phyloP scores from a whole-genome alignment of 2,888 invertebrate genomes.

The Prosapia bicincta region DNA sequence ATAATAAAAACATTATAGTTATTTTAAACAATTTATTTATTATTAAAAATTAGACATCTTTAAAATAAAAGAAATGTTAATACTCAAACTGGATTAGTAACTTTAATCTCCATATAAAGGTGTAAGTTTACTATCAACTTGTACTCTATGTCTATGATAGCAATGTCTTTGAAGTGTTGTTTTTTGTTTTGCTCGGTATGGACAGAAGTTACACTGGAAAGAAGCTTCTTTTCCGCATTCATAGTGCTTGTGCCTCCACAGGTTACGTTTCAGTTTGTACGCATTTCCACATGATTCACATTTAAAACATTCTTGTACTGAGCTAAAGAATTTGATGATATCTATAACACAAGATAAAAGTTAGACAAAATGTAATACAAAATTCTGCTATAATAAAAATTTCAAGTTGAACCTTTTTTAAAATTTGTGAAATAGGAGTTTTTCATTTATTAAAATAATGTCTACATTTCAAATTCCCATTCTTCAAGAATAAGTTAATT shows the following conservation, averaged over 20 bases:
- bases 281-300: conserved; percentile 40
- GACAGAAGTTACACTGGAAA: conserved; percentile 46
- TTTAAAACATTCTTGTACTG: neutral
- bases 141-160: neutral
- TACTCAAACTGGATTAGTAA: no score
- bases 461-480: no score
- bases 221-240: conserved; percentile 47
- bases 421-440: no score
- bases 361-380: no score
- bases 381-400: no score
- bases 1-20: no score
- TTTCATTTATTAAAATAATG: no score
- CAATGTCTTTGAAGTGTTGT: conserved; percentile 12
- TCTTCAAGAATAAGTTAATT: no score
- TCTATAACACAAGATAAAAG: neutral
- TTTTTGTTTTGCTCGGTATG: conserved; percentile 44
- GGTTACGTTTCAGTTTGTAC: conserved; percentile 35
- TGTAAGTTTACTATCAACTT: neutral
- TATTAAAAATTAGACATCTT: no score
- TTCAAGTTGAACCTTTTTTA: no score
- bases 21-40: neutral
- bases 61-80: no score
- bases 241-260: conserved; percentile 36
- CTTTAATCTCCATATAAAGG: neutral
- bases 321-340: neutral